Conservation (phyloP, 1,140 invertebrate species). For the Ptiloglossa arizonensis region DNA sequence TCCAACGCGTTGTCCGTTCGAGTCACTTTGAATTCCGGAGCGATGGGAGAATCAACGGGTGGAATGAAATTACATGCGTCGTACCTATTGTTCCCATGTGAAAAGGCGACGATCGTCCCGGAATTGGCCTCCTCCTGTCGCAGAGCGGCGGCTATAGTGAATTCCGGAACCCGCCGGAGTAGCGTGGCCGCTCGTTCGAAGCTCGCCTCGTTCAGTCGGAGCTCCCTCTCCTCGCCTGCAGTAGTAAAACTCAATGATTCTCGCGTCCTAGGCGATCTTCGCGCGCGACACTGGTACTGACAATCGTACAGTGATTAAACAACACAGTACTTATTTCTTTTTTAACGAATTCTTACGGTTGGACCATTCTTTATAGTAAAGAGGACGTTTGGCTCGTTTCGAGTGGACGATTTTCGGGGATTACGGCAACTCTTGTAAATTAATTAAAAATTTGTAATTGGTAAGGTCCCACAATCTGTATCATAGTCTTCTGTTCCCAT, state of each 20-base stretch:
- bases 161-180: conserved; percentile 88
- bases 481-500: too few species aligned
- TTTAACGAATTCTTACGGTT: too few species aligned
- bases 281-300: not conserved
- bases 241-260: conserved; percentile 64
- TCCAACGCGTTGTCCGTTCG: too few species aligned
- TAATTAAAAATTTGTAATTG: too few species aligned
- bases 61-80: conserved; percentile 22
- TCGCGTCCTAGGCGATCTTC: conserved; percentile 3
- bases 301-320: not conserved
- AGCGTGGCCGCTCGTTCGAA: conserved; percentile 86
- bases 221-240: conserved; percentile 88
- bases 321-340: too few species aligned
- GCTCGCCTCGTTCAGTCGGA: conserved; percentile 86
- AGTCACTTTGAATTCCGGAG: conserved; percentile 2
- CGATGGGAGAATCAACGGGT: not conserved
- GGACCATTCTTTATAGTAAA: too few species aligned
- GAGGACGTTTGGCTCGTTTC: too few species aligned
- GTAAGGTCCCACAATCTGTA: too few species aligned
- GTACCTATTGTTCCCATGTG: conserved; percentile 88
- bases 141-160: conserved; percentile 89
- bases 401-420: too few species aligned
- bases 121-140: conserved; percentile 91
- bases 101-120: conserved; percentile 91
- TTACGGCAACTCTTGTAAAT: too few species aligned